Base-by-base conservation (phyloP, 64 coral and sea anemone species). In the Stylophora pistillata region DNA sequence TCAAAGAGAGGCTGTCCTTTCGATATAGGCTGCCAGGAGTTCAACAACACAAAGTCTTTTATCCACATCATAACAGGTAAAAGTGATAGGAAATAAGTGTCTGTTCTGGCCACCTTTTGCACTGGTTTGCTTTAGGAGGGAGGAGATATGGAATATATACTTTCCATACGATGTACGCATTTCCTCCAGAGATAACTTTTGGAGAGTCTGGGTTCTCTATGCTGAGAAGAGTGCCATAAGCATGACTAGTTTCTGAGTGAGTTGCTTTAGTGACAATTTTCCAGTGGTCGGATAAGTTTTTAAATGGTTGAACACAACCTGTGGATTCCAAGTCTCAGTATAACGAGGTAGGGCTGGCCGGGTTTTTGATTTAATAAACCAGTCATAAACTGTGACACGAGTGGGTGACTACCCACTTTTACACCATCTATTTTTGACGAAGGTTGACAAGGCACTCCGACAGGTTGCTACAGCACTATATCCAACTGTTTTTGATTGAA, bases 161-260 rank as follows among this genome's bases (percentile, higher is more conserved):
- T 80, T 52, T 23, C 73, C 89, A 58, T 66, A 41, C 53, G 31
- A 26, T 31, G 33, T 63, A 33, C 25, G 7, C 88, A 90, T 81
- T 21, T 78, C 56, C 10, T 90, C 76, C 20, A 82, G 30, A 20
- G 88, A 90, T 47, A 90, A 58, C 29, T 11, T 64, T 47, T 82
- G 72, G 71, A 88, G 53, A n/a, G 86, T 88, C 23, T 88, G 86
- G 52, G 72, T 84, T 85, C 89, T 73, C 70, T 92, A 82, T 70
- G 90, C 90, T 76, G 90, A 76, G 61, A 85, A 23, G 9, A 92
- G 55, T 47, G 81, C 71, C 89, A 91, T 91, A 74, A 91, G 60
- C 79, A 91, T 76, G n/a, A 91, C 78, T 41, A 85, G 31, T 58
- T 90, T 90, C 28, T 29, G 76, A 55, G 88, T 90, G 27, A 90